Evolutionary conservation across 37 sponge, comb jelly and placozoan species (phyloP), one percentile per base, ranked within the genome.

Genomic region (Beroe forskalii): DNA sequence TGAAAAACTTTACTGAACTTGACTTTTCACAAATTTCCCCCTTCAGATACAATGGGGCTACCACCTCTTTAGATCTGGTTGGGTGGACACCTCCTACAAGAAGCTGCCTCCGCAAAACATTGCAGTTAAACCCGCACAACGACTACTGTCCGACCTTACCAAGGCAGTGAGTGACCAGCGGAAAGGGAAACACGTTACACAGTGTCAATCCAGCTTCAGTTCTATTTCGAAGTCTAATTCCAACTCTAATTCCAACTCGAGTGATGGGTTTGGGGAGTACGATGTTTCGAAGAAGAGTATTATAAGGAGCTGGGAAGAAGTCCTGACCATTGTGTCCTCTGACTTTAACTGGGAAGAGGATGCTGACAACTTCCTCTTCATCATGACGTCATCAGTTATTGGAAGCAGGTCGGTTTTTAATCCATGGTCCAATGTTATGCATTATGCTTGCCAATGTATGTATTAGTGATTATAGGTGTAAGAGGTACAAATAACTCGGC

Each of bases 21-120:
- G 9, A 17, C 60, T 17, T 55, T 55, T 27, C 3, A 64, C 66
- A 64, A 64, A 6, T 8, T 69, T 69, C 38, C 3, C 32, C 28
- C 32, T 80, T 44, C 86, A 80, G 86, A 25, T 80, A 22, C 20
- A 14, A 44, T 80, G 86, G 86, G 86, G 55, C 55, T 80, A 80
- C 28, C 86, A 80, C 27, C 3, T 80, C n/a, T 80, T 80, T 37
- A 41, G 86, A 41, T 80, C 86, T 6, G 44, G 55, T 24, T 2
- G 23, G n/a, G 38, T 80, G 2, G 40, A 80, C 55, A 44, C 42
- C 40, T 44, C 55, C 55, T 80, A 80, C 30, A 41, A 25, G 55
- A 80, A 43, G 55, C 28, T 80, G 17, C n/a, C 86, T 4, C 55
- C 40, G 27, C 44, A 80, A 41, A 20, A 32, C 37, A 80, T 80